These are phyloP conservation scores for Bellardia pandia DNA, from an alignment of 2,888 invertebrate species.

Conservation along the genomic window DNA sequence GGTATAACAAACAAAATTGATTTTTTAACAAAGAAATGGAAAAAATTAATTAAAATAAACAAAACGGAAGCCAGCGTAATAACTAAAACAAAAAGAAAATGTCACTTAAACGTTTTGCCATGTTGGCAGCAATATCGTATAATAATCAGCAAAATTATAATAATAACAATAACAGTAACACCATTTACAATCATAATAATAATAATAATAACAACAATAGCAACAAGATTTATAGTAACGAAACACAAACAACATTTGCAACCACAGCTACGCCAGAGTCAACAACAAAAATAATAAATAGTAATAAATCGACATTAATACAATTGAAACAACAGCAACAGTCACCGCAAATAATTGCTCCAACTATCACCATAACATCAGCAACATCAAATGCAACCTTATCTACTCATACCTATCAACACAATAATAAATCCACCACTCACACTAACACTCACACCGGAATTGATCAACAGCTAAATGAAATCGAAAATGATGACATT, in stretches of 20 bases:
- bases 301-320: constrained; percentile 64
- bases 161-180: constrained; percentile 72
- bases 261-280: constrained; percentile 19
- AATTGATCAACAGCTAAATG: neutral
- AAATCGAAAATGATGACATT: neutral
- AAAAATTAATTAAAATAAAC: constrained; percentile 15
- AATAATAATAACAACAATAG: constrained; percentile 56
- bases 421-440: neutral
- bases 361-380: constrained; percentile 33
- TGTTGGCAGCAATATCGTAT: constrained; percentile 82
- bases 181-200: constrained; percentile 67
- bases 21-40: constrained; percentile 30
- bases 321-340: constrained; percentile 62
- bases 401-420: neutral
- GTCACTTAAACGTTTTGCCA: constrained; percentile 88
- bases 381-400: constrained; percentile 21
- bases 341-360: constrained; percentile 46
- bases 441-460: neutral
- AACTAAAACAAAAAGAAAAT: constrained; percentile 81
- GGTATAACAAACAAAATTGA: neutral
- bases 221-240: constrained; percentile 65
- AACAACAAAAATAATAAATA: constrained; percentile 46
- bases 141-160: constrained; percentile 77
- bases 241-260: constrained; percentile 49
- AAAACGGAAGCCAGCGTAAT: constrained; percentile 16